Conservation (phyloP, 2,113 vertebrate species). For the Tyto alba region DNA sequence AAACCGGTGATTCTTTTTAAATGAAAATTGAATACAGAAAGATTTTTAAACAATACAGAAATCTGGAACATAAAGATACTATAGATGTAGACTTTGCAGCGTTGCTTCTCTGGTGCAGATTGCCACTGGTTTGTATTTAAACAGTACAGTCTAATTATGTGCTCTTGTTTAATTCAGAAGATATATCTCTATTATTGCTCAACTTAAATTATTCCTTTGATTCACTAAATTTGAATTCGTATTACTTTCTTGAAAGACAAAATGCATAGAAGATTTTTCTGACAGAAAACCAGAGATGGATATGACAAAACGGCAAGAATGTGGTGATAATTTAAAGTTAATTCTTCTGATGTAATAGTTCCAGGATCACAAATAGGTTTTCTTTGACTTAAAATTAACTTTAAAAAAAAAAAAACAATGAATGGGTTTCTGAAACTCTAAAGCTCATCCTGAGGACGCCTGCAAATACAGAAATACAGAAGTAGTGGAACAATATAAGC, state of each 20-base stretch:
- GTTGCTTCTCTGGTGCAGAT: background rate
- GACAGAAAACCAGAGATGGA: background rate
- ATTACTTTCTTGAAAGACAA: background rate
- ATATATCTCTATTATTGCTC: background rate
- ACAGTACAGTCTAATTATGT: background rate
- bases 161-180: background rate
- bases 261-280: background rate
- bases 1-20: background rate
- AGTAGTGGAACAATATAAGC: background rate
- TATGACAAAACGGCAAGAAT: background rate
- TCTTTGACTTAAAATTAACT: background rate
- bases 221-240: background rate
- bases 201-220: background rate
- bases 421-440: background rate
- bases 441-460: background rate
- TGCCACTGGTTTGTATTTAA: background rate
- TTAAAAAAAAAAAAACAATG: background rate
- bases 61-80: background rate
- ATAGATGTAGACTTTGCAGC: background rate
- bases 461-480: background rate
- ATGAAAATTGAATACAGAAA: background rate
- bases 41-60: background rate
- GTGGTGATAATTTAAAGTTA: background rate
- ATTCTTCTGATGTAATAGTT: background rate
- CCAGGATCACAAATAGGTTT: background rate